Evolutionary conservation across 2,113 vertebrate genomes (phyloP).

Genomic region (Galemys pyrenaicus): DNA sequence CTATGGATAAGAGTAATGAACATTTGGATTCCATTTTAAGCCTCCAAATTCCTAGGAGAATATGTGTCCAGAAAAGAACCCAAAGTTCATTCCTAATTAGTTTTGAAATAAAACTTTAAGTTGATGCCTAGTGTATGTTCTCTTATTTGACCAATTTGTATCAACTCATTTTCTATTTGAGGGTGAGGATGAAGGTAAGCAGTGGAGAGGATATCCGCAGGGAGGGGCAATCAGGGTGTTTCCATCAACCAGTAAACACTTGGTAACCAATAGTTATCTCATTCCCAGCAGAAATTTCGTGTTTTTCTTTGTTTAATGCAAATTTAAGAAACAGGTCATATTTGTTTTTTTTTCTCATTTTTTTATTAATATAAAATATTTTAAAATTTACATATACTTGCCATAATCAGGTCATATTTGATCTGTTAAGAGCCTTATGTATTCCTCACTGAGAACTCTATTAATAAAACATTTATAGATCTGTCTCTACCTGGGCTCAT

Average conservation of each 20-base stretch:
- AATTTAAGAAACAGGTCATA: neutral
- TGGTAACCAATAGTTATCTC: neutral
- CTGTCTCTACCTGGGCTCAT: slow-evolving; percentile 3
- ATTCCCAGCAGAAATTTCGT: neutral
- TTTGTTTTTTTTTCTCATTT: too few species aligned
- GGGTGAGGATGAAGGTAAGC: neutral
- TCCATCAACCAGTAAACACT: neutral
- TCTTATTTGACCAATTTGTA: neutral
- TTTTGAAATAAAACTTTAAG: neutral
- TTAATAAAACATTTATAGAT: neutral
- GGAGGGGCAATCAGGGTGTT: neutral
- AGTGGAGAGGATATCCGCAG: neutral
- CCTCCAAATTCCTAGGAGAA: neutral
- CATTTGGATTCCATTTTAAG: neutral
- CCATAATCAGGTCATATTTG: neutral
- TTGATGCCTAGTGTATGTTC: neutral
- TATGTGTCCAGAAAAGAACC: neutral
- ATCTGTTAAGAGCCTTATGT: neutral
- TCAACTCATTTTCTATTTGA: neutral
- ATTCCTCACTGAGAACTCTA: neutral
- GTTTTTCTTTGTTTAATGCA: neutral
- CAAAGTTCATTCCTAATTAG: neutral
- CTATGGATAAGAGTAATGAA: neutral
- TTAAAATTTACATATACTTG: too few species aligned
- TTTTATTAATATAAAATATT: too few species aligned